Evolutionary conservation across 2,113 vertebrate species (phyloP).

Genomic region (Petrocephalus zakoni): DNA sequence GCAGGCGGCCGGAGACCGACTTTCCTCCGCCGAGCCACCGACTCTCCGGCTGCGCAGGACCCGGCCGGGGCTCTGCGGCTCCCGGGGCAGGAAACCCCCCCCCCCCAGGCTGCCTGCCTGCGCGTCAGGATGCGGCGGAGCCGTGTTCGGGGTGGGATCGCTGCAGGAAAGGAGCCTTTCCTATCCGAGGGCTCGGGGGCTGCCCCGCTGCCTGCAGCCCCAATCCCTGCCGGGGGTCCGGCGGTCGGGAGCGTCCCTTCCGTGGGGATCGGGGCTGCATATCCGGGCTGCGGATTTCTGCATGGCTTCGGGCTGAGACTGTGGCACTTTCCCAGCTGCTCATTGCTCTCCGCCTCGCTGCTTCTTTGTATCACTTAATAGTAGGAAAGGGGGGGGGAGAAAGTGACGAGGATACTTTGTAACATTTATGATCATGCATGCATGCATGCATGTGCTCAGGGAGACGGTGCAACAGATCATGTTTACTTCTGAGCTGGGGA

Average conservation of each 20-base stretch:
- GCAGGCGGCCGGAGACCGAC: background rate
- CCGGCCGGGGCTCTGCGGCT: conserved; percentile 7
- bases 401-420: background rate
- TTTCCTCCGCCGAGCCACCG: background rate
- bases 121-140: conserved; percentile 46
- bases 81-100: conserved; percentile 41
- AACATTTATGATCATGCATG: background rate
- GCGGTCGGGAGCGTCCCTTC: background rate
- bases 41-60: background rate
- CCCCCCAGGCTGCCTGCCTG: too few species aligned
- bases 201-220: background rate
- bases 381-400: background rate
- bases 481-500: background rate
- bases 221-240: background rate
- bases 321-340: background rate
- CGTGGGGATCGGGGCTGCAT: background rate
- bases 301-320: background rate
- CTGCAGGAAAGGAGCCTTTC: conserved; percentile 18
- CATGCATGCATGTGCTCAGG: too few species aligned
- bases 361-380: background rate
- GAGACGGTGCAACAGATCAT: background rate
- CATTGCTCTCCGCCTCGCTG: background rate
- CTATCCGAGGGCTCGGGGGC: conserved; percentile 36
- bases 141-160: conserved; percentile 35
- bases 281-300: background rate